Evolutionary conservation across 2,113 vertebrate genomes (phyloP).

Genomic region (Spheniscus mendiculus): DNA sequence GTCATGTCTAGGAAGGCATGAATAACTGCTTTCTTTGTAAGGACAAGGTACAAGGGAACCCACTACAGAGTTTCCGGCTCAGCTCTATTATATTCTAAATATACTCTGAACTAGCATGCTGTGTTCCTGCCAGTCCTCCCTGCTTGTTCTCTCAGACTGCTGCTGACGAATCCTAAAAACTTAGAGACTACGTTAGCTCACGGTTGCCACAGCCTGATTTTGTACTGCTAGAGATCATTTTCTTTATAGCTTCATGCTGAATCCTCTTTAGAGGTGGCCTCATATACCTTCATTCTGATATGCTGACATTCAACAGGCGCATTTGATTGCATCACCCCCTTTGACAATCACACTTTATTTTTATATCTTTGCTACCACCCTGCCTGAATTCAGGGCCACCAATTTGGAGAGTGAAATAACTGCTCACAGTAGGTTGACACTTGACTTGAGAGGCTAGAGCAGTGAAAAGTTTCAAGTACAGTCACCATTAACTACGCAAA

Average conservation of each 20-base stretch:
- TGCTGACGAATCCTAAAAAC: not conserved
- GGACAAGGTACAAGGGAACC: not conserved
- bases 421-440: not conserved
- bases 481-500: constrained; percentile 27
- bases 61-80: not conserved
- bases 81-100: not conserved
- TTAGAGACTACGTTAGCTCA: not conserved
- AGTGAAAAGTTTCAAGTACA: constrained; percentile 29
- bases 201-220: not conserved
- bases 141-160: not conserved
- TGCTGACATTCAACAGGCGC: not conserved
- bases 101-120: not conserved
- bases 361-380: constrained; percentile 14
- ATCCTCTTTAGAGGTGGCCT: not conserved
- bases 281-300: not conserved
- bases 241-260: not conserved
- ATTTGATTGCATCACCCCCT: not conserved
- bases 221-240: not conserved
- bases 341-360: not conserved
- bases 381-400: constrained; percentile 22
- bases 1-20: not conserved
- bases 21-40: not conserved
- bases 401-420: constrained; percentile 6
- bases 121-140: not conserved
- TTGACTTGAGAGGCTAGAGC: not conserved